Evolutionary conservation across 2,797 vertebrate genomes (phyloP).

Genomic region (Halcyon chelicuti): DNA sequence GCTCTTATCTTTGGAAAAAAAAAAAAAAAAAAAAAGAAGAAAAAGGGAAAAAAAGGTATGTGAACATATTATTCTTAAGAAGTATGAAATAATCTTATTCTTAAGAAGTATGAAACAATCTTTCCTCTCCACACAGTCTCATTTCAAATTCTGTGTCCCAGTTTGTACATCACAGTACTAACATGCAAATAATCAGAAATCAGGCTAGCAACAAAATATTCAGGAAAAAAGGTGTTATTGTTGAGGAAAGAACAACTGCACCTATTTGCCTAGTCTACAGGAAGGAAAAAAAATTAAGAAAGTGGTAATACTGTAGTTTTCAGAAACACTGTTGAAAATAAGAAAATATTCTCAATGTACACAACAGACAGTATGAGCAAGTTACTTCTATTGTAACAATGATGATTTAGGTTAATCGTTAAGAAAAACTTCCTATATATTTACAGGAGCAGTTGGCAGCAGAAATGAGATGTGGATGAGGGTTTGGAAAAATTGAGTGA

Average conservation of each 20-base stretch:
- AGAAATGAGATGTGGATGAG: neutral
- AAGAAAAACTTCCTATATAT: neutral
- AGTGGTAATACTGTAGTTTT: neutral
- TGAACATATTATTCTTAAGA: neutral
- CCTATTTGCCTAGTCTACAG: neutral
- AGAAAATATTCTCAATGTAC: neutral
- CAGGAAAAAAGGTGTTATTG: neutral
- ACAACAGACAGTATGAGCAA: neutral
- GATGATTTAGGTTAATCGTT: neutral
- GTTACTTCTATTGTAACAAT: neutral
- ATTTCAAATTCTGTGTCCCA: neutral
- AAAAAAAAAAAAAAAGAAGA: neutral
- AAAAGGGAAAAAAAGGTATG: neutral
- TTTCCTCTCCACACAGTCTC: neutral
- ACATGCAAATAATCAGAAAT: neutral
- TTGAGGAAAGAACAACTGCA: neutral
- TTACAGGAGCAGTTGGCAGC: neutral
- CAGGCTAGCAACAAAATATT: neutral
- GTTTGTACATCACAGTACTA: neutral
- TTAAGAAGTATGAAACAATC: too few relatives aligned
- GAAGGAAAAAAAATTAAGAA: neutral
- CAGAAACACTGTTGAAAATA: neutral
- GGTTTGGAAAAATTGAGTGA: neutral
- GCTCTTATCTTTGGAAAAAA: neutral
- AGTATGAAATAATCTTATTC: neutral